These are phyloP conservation scores for Otus sunia DNA, from an alignment of 2,113 vertebrate species.

Conservation along the genomic window DNA sequence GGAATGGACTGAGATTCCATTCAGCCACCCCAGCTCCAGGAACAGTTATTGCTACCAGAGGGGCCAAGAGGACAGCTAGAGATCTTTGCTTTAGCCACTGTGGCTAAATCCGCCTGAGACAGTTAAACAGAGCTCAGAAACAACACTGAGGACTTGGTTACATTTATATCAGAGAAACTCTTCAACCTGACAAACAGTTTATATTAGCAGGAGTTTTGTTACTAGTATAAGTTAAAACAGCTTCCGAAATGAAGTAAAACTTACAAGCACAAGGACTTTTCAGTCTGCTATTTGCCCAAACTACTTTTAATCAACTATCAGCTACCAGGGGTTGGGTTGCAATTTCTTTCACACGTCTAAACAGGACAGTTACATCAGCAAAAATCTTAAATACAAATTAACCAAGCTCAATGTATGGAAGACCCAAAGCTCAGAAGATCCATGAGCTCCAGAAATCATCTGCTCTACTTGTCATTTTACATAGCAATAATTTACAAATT, in stretches of 20 bases:
- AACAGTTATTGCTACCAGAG: background rate
- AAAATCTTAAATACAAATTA: background rate
- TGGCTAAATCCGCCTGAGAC: background rate
- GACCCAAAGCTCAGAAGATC: background rate
- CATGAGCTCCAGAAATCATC: background rate
- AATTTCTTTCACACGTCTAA: background rate
- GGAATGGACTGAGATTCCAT: background rate
- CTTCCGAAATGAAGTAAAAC: background rate
- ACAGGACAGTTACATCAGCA: background rate
- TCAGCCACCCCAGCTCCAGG: background rate
- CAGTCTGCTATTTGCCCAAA: background rate
- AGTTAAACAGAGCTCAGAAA: background rate
- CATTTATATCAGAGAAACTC: background rate
- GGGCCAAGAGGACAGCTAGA: background rate
- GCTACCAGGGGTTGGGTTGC: background rate
- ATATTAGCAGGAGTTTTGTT: background rate
- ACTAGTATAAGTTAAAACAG: background rate
- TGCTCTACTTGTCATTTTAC: background rate
- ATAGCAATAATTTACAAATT: background rate
- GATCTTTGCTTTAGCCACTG: background rate
- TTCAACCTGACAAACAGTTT: slow-evolving; percentile 32
- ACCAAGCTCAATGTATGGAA: background rate
- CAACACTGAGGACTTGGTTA: background rate
- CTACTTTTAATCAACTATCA: background rate
- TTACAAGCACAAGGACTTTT: background rate